Percentiles rank a stretch among this genome's conserved stretches.
Evolutionary conservation across 2,888 invertebrate genomes (phyloP).

Genomic region (Bruchidius siliquastri): DNA sequence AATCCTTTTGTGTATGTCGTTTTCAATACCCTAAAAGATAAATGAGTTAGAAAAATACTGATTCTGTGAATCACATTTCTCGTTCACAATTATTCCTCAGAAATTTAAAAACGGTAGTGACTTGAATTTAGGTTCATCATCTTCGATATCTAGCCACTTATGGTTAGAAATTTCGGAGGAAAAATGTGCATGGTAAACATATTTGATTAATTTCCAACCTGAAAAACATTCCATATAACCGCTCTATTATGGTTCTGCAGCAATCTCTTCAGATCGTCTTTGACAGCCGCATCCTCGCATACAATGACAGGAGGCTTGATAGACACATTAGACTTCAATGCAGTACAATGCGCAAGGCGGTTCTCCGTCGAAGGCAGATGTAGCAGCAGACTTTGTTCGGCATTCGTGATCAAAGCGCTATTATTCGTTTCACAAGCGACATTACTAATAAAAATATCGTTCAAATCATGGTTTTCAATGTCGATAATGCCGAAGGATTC

Average conservation of each 20-base stretch:
- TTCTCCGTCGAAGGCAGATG: background rate
- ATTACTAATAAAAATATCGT: background rate
- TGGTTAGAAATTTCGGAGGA: too few relatives aligned
- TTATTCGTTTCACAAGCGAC: background rate
- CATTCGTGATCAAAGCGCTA: background rate
- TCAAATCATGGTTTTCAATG: background rate
- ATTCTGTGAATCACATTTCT: too few relatives aligned
- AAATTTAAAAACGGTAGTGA: too few relatives aligned
- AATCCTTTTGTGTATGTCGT: conserved; percentile 4
- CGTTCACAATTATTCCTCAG: too few relatives aligned
- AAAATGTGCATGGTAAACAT: too few relatives aligned
- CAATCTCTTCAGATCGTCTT: conserved; percentile 12
- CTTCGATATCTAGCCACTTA: too few relatives aligned
- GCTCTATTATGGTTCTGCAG: conserved; percentile 20
- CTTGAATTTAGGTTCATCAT: too few relatives aligned
- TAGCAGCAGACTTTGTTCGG: background rate
- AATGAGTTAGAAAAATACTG: conserved; percentile 3
- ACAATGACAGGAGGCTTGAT: background rate
- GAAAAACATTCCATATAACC: conserved; percentile 21
- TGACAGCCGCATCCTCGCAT: conserved; percentile 10
- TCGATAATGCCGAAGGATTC: conserved; percentile 14
- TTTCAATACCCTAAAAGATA: conserved; percentile 4
- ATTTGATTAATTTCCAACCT: too few relatives aligned
- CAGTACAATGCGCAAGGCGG: too few relatives aligned
- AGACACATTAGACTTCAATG: background rate